Conservation (phyloP, 2,113 vertebrate genomes). For the Plotosus lineatus region DNA sequence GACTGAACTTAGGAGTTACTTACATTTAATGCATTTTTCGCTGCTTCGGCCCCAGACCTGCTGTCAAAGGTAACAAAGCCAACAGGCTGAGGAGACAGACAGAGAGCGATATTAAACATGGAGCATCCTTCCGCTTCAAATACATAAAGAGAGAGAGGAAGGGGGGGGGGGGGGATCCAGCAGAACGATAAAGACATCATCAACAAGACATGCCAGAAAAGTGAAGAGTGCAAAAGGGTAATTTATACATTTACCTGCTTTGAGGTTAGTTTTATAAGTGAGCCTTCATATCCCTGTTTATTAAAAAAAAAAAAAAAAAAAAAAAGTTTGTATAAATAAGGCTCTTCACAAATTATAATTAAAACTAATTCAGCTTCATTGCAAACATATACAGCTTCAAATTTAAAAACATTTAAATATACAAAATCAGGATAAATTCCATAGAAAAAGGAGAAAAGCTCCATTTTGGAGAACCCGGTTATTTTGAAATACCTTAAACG, state of each 20-base stretch:
- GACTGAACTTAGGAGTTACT: conserved; percentile 60
- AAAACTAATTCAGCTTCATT: background rate
- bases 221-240: background rate
- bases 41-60: conserved; percentile 83
- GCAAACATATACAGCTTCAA: background rate
- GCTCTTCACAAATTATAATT: background rate
- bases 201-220: background rate
- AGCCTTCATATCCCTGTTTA: conserved; percentile 84
- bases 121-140: background rate
- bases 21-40: conserved; percentile 85
- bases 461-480: background rate
- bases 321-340: background rate
- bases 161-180: too few relatives aligned
- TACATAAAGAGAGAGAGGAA: too few relatives aligned
- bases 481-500: conserved; percentile 80
- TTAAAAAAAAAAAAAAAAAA: conserved; percentile 40
- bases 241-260: conserved; percentile 75
- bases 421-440: background rate
- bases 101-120: background rate
- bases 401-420: background rate
- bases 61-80: conserved; percentile 89
- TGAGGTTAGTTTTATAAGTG: conserved; percentile 85
- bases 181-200: too few relatives aligned
- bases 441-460: background rate
- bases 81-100: conserved; percentile 73